Conservation (phyloP, 1,140 invertebrate genomes). For the Potamilus streckersoni region DNA sequence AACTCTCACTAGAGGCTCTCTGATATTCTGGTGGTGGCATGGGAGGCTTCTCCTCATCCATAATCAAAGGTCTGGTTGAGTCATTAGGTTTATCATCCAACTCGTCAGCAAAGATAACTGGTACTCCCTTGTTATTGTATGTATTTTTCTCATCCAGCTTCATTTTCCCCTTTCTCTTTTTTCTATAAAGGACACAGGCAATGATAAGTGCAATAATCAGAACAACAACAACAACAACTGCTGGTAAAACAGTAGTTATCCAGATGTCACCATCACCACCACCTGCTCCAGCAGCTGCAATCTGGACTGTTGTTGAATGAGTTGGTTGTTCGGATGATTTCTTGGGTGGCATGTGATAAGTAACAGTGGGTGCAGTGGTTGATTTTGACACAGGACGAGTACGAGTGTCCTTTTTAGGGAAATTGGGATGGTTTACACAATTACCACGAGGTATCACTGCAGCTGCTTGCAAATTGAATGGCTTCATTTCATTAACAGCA, state of each 20-base stretch:
- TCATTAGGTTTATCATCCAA: constrained; percentile 87
- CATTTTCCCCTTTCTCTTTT: constrained; percentile 85
- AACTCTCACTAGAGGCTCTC: constrained; percentile 69
- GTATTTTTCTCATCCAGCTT: constrained; percentile 76
- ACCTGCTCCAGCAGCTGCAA: constrained; percentile 30
- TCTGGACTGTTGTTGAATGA: constrained; percentile 44
- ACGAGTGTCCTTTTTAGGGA: constrained; percentile 22
- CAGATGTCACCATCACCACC: constrained; percentile 79
- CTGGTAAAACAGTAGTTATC: constrained; percentile 90
- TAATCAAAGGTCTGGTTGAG: constrained; percentile 90
- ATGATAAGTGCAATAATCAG: constrained; percentile 86
- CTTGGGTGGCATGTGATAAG: background rate
- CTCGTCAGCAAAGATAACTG: constrained; percentile 93
- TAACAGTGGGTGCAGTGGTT: constrained; percentile 1
- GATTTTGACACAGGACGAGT: constrained; percentile 6
- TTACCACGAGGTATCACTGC: constrained; percentile 77
- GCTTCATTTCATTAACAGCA: constrained; percentile 79
- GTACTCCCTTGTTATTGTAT: constrained; percentile 89
- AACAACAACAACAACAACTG: constrained; percentile 90
- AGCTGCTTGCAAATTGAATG: constrained; percentile 77
- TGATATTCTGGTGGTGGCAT: constrained; percentile 83
- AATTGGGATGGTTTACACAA: constrained; percentile 73
- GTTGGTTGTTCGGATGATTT: constrained; percentile 55
- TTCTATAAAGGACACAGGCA: constrained; percentile 88
- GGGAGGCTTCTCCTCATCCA: constrained; percentile 93